Evolutionary conservation across 2,797 vertebrate genomes (phyloP).

Genomic region (Uromys caudimaculatus): DNA sequence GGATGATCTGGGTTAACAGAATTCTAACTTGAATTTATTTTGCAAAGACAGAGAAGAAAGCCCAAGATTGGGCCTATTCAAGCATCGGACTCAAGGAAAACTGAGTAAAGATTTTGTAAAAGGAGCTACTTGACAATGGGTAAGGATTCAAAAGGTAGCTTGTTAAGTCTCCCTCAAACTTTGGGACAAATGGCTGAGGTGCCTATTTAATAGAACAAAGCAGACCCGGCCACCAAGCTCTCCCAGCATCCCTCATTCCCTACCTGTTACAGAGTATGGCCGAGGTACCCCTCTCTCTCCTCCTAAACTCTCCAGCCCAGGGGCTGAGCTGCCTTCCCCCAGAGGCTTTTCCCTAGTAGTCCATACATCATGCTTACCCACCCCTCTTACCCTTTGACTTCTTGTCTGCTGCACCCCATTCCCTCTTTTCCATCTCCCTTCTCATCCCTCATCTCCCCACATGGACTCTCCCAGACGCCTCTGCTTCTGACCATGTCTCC

Average conservation of each 20-base stretch:
- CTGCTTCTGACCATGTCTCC: background rate
- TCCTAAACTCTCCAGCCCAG: no score
- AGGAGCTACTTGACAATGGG: background rate
- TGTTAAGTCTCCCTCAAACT: background rate
- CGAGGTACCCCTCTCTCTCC: no score
- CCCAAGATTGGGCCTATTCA: background rate
- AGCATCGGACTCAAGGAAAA: background rate
- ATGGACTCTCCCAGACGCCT: background rate
- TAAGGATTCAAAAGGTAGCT: background rate
- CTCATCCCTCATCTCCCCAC: background rate
- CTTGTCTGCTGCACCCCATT: background rate
- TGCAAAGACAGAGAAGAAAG: background rate
- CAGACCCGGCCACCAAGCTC: background rate
- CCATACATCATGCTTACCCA: background rate
- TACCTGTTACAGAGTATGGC: background rate
- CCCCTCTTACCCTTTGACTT: background rate
- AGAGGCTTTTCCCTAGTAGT: background rate
- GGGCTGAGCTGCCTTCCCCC: background rate
- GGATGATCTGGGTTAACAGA: background rate
- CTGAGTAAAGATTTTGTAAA: background rate
- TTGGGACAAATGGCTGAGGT: background rate
- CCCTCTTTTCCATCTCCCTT: background rate
- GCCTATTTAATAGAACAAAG: background rate
- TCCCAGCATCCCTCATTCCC: background rate
- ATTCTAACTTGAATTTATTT: slow-evolving; percentile 7